Base-by-base conservation (phyloP, 2,888 invertebrate genomes). In the Steromphala cineraria region DNA sequence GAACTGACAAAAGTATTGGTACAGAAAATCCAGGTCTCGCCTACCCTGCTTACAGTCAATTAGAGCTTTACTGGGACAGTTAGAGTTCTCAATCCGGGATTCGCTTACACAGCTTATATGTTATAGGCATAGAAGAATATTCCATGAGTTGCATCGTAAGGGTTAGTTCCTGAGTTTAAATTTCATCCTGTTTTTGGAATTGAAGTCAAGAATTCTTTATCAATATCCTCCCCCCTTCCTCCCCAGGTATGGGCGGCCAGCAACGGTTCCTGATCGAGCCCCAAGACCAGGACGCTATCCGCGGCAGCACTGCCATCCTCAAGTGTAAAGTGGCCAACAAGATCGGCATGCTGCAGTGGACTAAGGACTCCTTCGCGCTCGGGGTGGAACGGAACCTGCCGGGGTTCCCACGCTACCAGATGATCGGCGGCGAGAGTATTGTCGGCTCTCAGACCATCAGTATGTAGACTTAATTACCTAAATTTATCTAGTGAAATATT, bases 251-350 rank as follows among this genome's bases (percentile, higher is more conserved):
- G 7, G 67, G 78, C 28, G 84, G 86, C 91, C 95, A 95, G 91
- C 98, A 98, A 94, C 96, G 96, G 93, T 98, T 98, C 93, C 96
- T 97, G 53, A 96, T 97, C 95, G 97, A 98, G 92, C 98, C 98
- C 2, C 96, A 96, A 93, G 97, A 98, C 95, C 95, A 97, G 94
- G 97, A 97, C 46, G 98, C 97, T 5, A 96, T 97, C 76, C 96
- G 97, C 74, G 98, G 98, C 17, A 96, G 97, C 78, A 95, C 96
- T 82, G 97, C 98, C 62, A 97, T 98, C 15, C 94, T 98, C 81
- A 97, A 98, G 4, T 99, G 98, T 93, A 97, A 97, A 56, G 97
- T 98, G 31, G 96, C 97, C 92, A 96, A 96, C 92, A 97, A 98
- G 93, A 95, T 95, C 67, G 99, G 99, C 0, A 96, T 96, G 79